Percentiles rank a stretch among this genome's conserved stretches.
phyloP scores from a whole-genome alignment of 1,140 invertebrate species.

The Tetraneura akinire region DNA sequence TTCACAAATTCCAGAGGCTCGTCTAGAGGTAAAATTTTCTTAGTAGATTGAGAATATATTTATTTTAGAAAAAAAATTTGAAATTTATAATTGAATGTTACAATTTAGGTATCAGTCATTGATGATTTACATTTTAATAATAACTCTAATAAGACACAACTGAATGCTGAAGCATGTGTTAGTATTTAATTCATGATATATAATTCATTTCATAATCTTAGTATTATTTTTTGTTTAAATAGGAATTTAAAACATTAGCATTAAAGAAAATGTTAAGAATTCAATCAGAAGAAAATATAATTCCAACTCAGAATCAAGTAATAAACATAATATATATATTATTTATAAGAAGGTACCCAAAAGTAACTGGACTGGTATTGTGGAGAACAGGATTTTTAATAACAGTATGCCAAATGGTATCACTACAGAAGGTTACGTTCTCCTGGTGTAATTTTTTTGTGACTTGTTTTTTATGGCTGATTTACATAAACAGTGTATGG shows the following conservation, averaged over 20 bases:
- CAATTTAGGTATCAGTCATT: not conserved
- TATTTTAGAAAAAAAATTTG: not conserved
- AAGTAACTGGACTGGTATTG: no score
- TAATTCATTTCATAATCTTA: not conserved
- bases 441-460: no score
- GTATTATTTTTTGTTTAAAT: slow-evolving; percentile 3
- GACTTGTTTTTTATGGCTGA: no score
- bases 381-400: no score
- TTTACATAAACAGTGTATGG: no score
- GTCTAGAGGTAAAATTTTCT: not conserved
- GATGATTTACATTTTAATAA: not conserved
- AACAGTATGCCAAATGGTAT: no score
- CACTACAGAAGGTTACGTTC: no score
- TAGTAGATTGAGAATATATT: not conserved
- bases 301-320: not conserved
- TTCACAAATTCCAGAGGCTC: not conserved
- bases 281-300: not conserved
- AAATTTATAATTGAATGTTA: not conserved
- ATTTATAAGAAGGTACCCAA: no score
- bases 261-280: slow-evolving; percentile 43
- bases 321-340: slow-evolving; percentile 10
- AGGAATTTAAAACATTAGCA: slow-evolving; percentile 31
- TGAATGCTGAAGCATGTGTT: slow-evolving; percentile 45
- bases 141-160: not conserved
- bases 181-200: slow-evolving; percentile 24